Conservation (phyloP, 2,888 invertebrate species). For the Lasioglossum zephyrum region DNA sequence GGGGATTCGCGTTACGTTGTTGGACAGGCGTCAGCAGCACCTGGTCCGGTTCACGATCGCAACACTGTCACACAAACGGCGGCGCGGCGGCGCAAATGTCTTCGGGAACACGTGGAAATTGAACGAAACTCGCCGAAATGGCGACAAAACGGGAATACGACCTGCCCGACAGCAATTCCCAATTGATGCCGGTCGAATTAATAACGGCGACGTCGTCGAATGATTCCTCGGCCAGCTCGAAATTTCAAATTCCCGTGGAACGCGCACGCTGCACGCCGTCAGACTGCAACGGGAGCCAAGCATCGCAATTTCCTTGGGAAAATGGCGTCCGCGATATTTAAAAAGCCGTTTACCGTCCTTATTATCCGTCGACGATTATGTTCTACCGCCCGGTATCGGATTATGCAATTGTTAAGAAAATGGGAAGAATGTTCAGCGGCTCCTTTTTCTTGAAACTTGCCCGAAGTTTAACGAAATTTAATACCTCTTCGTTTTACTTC, state of each 20-base stretch:
- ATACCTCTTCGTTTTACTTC: not conserved
- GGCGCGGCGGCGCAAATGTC: conserved; percentile 44
- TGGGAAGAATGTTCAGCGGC: not conserved
- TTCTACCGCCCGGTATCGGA: not conserved
- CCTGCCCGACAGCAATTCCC: conserved; percentile 48
- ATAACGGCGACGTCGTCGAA: conserved; percentile 26
- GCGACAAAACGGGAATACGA: conserved; percentile 48
- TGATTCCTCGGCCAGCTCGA: conserved; percentile 24
- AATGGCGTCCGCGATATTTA: not conserved
- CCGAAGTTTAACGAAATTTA: not conserved
- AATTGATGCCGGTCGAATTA: conserved; percentile 39
- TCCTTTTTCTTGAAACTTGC: not conserved
- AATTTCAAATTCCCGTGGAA: conserved; percentile 30
- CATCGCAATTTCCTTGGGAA: conserved; percentile 13
- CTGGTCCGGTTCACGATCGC: conserved; percentile 36
- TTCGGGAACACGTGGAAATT: conserved; percentile 40
- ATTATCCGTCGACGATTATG: not conserved
- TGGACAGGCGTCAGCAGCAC: conserved; percentile 51
- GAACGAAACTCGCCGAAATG: conserved; percentile 50
- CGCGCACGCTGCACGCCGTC: not conserved
- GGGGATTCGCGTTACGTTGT: conserved; percentile 38
- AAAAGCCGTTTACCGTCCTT: not conserved
- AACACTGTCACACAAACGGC: conserved; percentile 22
- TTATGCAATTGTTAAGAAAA: not conserved
- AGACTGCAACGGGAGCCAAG: not conserved